Base-by-base conservation (phyloP, 92 coral and sea anemone genomes). In the Epizoanthus illoricatus region DNA sequence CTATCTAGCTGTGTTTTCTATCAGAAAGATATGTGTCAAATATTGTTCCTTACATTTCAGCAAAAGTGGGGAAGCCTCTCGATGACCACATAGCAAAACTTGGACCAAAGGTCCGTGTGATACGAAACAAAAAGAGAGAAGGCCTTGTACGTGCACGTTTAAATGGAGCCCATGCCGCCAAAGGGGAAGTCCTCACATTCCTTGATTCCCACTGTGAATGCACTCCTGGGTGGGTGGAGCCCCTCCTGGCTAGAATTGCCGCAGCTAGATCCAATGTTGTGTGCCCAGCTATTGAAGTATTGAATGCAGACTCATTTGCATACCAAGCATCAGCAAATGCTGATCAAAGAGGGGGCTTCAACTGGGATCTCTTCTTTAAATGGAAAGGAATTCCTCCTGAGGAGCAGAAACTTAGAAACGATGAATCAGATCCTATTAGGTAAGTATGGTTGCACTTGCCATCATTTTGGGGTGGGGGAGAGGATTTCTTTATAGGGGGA, bases 341-440 rank as follows among this genome's bases (percentile, higher is more conserved):
- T 16, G 98, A 94, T 66, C 99, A 97, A 76, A 71, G 99, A 73
- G 99, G 99, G 17, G 99, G 99, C 17, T 97, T 97, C 64, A 94
- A 96, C 82, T 97, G 99, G 99, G 99, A 97, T 87, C 82, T 97
- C 83, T 97, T 97, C 79, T 97, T 97, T 58, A 97, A 94, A 57
- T 97, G 99, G 98, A 97, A 97, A 39, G 98, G 99, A 58, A 97
- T 97, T 75, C 99, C 99, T 62, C 98, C 99, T 7, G 98, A 91
- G 66, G 98, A 95, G 56, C 98, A 95, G 89, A 93, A 83, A 79
- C 84, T 95, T 16, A 85, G 98, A 60, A 93, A 90, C 21, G 98
- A 95, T 56, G 89, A 88, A 57, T 87, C 96, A 19, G 98, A 95
- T 68, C 98, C 98, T 15, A 95, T 97, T 75, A 91, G 99, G 98